Evolutionary conservation across 2,888 invertebrate species (phyloP), one percentile per base, ranked within the genome.

Genomic region (Chirona hameri): DNA sequence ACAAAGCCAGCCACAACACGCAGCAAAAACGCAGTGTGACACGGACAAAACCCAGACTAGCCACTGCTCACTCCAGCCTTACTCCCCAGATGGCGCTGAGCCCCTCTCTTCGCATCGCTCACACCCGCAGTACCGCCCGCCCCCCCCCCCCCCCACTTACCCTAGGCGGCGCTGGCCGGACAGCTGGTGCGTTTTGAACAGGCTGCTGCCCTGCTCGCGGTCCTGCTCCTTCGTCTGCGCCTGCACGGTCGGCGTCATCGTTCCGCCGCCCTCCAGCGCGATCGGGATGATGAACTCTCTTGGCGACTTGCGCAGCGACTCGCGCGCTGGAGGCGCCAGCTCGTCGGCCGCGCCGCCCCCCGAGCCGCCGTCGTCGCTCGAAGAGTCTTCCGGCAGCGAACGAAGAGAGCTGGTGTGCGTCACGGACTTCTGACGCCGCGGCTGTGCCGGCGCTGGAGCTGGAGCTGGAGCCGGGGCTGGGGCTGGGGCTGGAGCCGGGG

Each of bases 261-360:
- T 94, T 84, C 95, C 95, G 84, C 95, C 95, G 86, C 95, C 96
- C 88, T 96, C 96, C 83, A 96, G 93, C 29, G 95, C 95, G 87
- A 96, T 96, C n/a, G 96, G 96, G 88, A 96, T 96, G 86, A 96
- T 95, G 87, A 95, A 95, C 89, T 96, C 96, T 79, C 96, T 91
- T 27, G 95, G 95, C 24, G 95, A 95, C 89, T 95, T 96, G 87
- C 94, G 93, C 87, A 95, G 95, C 12, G 95, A 94, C 87, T 93
- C 93, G 86, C 79, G 48, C 31, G 60, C 80, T n/a, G 86, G 84
- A 86, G 87, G 87, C 31, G 86, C 79, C 76, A 83, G 85, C 84
- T 85, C 84, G 84, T 86, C 85, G 72, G 86, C 80, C 31, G 84
- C 82, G 31, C 83, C 84, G 39, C 39, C 39, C 4, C 39, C 39